Evolutionary conservation across 2,113 vertebrate genomes (phyloP).

Genomic region (Nesogale talazaci): DNA sequence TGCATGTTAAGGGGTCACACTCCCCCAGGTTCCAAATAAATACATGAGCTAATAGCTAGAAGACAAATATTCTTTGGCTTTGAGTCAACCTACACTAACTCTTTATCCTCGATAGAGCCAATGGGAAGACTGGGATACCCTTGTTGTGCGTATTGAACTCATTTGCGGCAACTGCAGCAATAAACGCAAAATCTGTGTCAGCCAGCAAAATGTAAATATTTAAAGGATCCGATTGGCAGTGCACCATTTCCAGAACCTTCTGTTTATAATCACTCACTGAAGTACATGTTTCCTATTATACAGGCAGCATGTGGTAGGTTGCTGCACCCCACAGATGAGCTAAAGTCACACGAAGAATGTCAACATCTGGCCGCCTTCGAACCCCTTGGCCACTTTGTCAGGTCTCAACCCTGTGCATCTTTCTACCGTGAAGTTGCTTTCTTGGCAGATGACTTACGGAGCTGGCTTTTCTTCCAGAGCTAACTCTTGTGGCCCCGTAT

Average conservation of each 20-base stretch:
- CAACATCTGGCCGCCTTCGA: constrained; percentile 15
- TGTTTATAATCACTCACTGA: constrained; percentile 79
- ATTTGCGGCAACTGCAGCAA: not conserved
- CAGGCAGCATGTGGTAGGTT: constrained; percentile 49
- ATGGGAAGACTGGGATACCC: not conserved
- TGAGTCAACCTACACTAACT: not conserved
- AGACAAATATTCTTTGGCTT: constrained; percentile 30
- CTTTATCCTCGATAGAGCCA: not conserved
- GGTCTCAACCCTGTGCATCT: not conserved
- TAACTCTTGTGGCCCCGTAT: not conserved
- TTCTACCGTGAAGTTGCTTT: not conserved
- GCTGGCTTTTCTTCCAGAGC: not conserved
- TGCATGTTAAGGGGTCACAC: not conserved
- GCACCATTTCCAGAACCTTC: constrained; percentile 79
- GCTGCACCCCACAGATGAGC: constrained; percentile 50
- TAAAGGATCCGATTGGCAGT: constrained; percentile 69
- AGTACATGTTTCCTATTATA: constrained; percentile 73
- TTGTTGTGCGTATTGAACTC: not conserved
- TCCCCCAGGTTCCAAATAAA: not conserved
- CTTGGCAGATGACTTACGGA: not conserved
- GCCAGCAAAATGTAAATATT: constrained; percentile 80
- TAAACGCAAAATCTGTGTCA: constrained; percentile 55
- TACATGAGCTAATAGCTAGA: not conserved
- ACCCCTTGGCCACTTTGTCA: not conserved
- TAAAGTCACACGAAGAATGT: not conserved